Evolutionary conservation across 2,888 invertebrate genomes (phyloP).

Genomic region (Hyposoter dolosus): DNA sequence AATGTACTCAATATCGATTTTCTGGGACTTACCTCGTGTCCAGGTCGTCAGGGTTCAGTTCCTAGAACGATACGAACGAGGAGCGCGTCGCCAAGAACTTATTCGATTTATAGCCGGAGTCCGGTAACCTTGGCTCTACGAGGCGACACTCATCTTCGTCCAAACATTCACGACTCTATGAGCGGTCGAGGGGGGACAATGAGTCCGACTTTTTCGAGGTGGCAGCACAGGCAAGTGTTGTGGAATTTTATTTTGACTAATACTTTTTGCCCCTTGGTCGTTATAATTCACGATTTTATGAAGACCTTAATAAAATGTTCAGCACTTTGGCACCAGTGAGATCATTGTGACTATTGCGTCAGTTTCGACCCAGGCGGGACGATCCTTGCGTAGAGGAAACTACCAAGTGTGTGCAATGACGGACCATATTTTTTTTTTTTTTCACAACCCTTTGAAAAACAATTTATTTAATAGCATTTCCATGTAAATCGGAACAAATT

Average conservation of each 20-base stretch:
- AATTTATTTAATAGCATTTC: too few species aligned
- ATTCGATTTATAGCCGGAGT: conserved; percentile 85
- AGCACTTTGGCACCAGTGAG: neutral
- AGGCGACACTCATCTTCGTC: conserved; percentile 87
- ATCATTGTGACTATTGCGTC: neutral
- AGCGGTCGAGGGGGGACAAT: conserved; percentile 88
- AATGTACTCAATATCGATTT: neutral
- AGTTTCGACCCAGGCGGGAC: neutral
- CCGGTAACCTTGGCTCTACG: conserved; percentile 87
- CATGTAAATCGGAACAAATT: too few species aligned
- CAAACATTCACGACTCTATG: conserved; percentile 82
- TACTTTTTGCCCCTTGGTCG: neutral
- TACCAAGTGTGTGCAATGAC: neutral
- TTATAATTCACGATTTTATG: neutral
- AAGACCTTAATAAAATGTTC: neutral
- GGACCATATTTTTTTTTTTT: too few species aligned
- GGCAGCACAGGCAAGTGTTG: conserved; percentile 83
- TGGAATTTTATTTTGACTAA: neutral
- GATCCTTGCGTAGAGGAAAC: neutral
- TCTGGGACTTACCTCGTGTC: neutral
- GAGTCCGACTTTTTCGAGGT: conserved; percentile 87
- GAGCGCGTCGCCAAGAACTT: conserved; percentile 87
- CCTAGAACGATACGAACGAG: conserved; percentile 87
- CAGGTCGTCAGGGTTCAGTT: conserved; percentile 77
- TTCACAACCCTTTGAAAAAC: too few species aligned